Percentiles rank a stretch among this genome's conserved stretches.
Conservation (phyloP, 2,113 vertebrate genomes). For the Bostrychus sinensis region DNA sequence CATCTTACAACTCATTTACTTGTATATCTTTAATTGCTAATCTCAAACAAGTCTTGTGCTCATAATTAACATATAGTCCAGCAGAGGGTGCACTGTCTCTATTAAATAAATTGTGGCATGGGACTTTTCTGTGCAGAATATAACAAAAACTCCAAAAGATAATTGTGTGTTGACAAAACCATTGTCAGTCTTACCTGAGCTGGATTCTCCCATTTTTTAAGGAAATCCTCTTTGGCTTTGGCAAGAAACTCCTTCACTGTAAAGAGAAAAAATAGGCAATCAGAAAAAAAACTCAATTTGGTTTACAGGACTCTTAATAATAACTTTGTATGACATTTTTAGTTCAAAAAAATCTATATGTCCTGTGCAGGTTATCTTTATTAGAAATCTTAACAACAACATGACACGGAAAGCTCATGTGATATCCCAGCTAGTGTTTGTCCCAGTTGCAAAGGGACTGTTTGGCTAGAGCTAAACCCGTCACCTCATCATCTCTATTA, state of each 20-base stretch:
- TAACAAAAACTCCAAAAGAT: not conserved
- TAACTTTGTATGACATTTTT: not conserved
- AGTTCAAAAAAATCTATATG: not conserved
- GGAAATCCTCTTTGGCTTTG: conserved; percentile 96
- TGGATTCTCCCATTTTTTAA: conserved; percentile 95
- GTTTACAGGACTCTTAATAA: not conserved
- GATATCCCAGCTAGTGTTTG: conserved; percentile 1
- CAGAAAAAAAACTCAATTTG: not conserved
- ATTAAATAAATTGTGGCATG: not conserved
- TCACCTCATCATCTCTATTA: not conserved
- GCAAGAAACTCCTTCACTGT: conserved; percentile 94
- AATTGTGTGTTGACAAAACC: not conserved
- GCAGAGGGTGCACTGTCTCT: conserved; percentile 66
- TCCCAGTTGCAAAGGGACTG: not conserved
- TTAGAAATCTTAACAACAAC: not conserved
- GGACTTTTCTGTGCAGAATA: too few species aligned
- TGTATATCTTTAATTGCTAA: not conserved
- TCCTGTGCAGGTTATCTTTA: not conserved
- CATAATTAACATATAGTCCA: conserved; percentile 42
- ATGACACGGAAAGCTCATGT: not conserved
- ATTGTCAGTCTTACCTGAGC: conserved; percentile 77
- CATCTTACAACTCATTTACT: too few species aligned
- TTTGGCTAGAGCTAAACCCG: not conserved
- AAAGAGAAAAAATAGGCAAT: not conserved
- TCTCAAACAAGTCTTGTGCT: not conserved